These are phyloP conservation scores for Radopholus similis DNA, from an alignment of 1,140 invertebrate genomes.

Conservation along the genomic window DNA sequence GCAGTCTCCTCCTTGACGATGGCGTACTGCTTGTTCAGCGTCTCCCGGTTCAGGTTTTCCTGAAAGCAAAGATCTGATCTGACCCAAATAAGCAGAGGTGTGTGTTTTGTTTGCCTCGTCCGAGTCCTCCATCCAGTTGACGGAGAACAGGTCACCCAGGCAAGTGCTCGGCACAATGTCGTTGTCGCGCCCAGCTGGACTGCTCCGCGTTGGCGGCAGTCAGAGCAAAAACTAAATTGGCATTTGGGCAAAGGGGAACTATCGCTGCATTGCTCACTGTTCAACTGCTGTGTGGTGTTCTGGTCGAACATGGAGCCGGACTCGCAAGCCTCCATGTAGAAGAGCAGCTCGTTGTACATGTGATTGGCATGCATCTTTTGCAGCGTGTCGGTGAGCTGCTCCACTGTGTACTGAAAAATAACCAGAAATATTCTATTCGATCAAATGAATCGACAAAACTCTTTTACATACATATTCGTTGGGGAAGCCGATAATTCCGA, in stretches of 20 bases:
- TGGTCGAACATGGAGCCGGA: constrained; percentile 70
- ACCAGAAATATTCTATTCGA: constrained; percentile 29
- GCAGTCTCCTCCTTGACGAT: constrained; percentile 67
- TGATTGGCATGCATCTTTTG: constrained; percentile 63
- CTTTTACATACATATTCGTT: constrained; percentile 24
- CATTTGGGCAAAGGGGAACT: too few relatives aligned
- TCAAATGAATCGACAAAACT: neutral
- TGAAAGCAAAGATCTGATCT: constrained; percentile 41
- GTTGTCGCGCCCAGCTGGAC: constrained; percentile 54
- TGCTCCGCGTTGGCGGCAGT: constrained; percentile 68
- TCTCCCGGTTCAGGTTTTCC: constrained; percentile 65
- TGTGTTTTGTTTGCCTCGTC: constrained; percentile 61
- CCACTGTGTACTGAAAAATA: constrained; percentile 61
- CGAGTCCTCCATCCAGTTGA: constrained; percentile 70
- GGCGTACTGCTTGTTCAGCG: constrained; percentile 65
- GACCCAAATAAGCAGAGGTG: constrained; percentile 36
- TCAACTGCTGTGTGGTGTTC: constrained; percentile 64
- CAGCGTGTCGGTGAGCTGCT: constrained; percentile 62
- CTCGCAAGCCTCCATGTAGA: constrained; percentile 70
- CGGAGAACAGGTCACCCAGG: constrained; percentile 62
- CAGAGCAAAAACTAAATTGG: constrained; percentile 57
- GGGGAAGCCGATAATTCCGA: constrained; percentile 67
- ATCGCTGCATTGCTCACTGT: too few relatives aligned
- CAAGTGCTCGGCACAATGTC: constrained; percentile 42
- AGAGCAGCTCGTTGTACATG: constrained; percentile 62